Evolutionary conservation across 2,797 vertebrate genomes (phyloP).

Genomic region (Premnoplex brunnescens): DNA sequence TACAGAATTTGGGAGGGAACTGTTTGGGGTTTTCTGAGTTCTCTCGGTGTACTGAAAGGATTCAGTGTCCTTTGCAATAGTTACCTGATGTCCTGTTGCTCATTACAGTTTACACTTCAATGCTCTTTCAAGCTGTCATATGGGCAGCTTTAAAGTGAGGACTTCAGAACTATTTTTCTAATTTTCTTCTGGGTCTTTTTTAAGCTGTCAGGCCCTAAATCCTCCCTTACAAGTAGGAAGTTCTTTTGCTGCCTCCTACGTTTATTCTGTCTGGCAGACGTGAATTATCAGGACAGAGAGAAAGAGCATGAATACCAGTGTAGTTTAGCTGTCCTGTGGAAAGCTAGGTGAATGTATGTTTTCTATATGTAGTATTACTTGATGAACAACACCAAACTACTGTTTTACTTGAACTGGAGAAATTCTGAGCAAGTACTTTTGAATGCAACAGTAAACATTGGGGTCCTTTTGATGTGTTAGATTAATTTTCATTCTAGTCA

Average conservation of each 20-base stretch:
- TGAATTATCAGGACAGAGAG: not conserved
- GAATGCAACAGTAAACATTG: not conserved
- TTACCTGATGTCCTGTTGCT: not conserved
- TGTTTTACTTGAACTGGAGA: not conserved
- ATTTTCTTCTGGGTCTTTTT: not conserved
- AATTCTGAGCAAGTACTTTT: not conserved
- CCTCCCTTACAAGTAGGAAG: constrained; percentile 1
- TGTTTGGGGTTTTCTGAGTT: not conserved
- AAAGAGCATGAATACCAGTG: not conserved
- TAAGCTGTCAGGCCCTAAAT: not conserved
- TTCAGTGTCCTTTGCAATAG: not conserved
- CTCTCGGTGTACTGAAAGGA: not conserved
- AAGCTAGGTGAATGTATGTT: not conserved
- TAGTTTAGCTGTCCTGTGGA: not conserved
- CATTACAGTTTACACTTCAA: not conserved
- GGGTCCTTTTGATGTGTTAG: not conserved
- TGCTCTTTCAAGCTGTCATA: not conserved
- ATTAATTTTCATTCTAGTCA: not conserved
- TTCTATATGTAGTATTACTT: not conserved
- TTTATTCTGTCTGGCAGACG: not conserved
- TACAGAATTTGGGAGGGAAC: not conserved
- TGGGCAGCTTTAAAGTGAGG: not conserved
- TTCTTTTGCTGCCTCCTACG: not conserved
- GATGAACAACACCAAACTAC: not conserved
- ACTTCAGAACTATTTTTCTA: not conserved